Evolutionary conservation across 2,113 vertebrate species (phyloP), one percentile per base, ranked within the genome.

Genomic region (Larimichthys crocea): DNA sequence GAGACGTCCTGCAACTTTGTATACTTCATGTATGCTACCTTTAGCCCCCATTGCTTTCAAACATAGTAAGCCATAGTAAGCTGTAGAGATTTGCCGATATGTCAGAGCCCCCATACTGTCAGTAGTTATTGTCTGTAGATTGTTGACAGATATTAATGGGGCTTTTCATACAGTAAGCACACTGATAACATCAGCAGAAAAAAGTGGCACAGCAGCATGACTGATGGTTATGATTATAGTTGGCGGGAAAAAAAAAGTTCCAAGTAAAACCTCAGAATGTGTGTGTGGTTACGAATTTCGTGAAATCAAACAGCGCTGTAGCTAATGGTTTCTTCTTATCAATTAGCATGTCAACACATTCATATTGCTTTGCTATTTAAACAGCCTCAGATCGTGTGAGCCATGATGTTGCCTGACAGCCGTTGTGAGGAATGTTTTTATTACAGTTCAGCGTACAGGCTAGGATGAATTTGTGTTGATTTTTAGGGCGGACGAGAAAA

Each of bases 261-360:
- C 4, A 60, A 72, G 46, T 5, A 79, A 68, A 84, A 72, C 68
- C 72, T 49, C 71, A 62, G 20, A 66, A 40, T 53, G 49, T 35
- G 35, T 16, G 20, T 63, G 22, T 24, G 46, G 50, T 66, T 64
- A 3, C 22, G 24, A 22, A 31, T 67, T 50, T 69, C 0, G 5
- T 50, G 48, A 46, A 60, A 24, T 64, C 22, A 50, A 48, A 63
- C 22, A 63, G 31, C 65, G 9, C 48, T 71, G 42, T 20, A 74
- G 31, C 10, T 53, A 70, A 76, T 48, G 49, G 14, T 65, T 80
- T 44, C 11, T 42, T 74, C 10, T 86, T 2, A 56, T 66, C 61
- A 70, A 55, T 78, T 73, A 66, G 24, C 16, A 24, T 55, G 48
- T 77, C 61, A 63, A 31, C 22, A 76, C n/a, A 16, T 53, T 22